These are phyloP conservation scores for Danaus plexippus DNA, from an alignment of 1,140 invertebrate species.

Conservation along the genomic window DNA sequence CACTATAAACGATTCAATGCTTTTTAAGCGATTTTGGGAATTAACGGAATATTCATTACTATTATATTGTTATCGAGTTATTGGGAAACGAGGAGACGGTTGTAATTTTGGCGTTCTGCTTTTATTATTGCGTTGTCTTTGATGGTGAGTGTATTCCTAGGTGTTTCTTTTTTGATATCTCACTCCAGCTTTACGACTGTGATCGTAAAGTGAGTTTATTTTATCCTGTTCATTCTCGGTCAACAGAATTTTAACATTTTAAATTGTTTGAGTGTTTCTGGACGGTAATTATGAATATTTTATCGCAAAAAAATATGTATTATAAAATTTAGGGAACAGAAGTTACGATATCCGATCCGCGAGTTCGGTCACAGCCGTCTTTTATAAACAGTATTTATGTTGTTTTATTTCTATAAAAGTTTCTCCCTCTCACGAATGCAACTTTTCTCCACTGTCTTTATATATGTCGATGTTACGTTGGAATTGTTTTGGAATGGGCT, in stretches of 20 bases:
- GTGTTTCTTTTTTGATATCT: constrained; percentile 6
- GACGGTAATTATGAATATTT: not conserved
- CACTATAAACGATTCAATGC: constrained; percentile 4
- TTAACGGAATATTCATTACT: not conserved
- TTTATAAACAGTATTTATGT: no score
- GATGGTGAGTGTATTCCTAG: constrained; percentile 24
- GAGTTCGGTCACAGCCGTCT: no score
- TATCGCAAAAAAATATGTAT: no score
- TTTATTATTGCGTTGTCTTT: constrained; percentile 12
- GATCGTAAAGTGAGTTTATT: not conserved
- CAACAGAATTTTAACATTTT: no score
- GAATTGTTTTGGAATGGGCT: constrained; percentile 19
- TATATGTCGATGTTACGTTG: constrained; percentile 8
- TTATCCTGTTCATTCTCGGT: no score
- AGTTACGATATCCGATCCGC: no score
- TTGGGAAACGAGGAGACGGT: not conserved
- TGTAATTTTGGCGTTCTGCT: no score
- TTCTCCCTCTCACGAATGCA: no score
- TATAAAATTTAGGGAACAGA: no score
- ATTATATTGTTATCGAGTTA: not conserved
- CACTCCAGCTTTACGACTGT: not conserved
- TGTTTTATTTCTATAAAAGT: no score
- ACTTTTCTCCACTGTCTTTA: no score
- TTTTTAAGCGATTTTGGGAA: constrained; percentile 10
- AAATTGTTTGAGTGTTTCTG: no score